Percentiles rank a stretch among this genome's conserved stretches.
phyloP scores from a whole-genome alignment of 2,797 vertebrate species.

The Acrossocheilus wenchowensis region DNA sequence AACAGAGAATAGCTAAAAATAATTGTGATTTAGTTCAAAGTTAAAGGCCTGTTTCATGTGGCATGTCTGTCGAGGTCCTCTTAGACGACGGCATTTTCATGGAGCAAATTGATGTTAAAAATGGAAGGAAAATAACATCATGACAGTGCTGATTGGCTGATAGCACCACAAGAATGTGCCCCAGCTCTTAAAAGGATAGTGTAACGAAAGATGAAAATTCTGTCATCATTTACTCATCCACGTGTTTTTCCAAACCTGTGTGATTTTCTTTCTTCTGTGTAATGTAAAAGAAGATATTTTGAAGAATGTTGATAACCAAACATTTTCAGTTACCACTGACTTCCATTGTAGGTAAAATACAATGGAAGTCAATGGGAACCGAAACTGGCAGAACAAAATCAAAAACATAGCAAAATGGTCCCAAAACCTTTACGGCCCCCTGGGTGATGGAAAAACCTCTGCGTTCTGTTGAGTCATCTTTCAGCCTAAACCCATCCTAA shows the following conservation, averaged over 20 bases:
- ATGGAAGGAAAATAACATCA: conserved; percentile 9
- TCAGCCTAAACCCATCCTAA: background rate
- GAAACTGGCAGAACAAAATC: background rate
- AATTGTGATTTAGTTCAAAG: conserved; percentile 15
- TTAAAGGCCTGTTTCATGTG: conserved; percentile 7
- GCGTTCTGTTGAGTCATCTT: conserved; percentile 4
- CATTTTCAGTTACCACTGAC: background rate
- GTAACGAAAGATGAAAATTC: background rate
- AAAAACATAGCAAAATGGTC: background rate
- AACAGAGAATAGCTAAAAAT: background rate
- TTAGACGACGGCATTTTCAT: background rate
- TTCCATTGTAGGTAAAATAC: background rate
- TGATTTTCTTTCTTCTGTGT: background rate
- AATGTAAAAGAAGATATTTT: background rate
- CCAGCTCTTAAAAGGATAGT: background rate
- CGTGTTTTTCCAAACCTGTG: background rate
- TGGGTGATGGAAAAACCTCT: background rate
- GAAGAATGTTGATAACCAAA: background rate
- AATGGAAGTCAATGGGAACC: background rate
- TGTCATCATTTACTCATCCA: background rate
- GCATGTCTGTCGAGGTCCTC: background rate
- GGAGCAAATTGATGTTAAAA: background rate
- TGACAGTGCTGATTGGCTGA: background rate
- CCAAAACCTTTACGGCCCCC: background rate
- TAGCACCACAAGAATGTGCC: background rate